Conservation (phyloP, 2,888 invertebrate species). For the Sussaba pulchella region DNA sequence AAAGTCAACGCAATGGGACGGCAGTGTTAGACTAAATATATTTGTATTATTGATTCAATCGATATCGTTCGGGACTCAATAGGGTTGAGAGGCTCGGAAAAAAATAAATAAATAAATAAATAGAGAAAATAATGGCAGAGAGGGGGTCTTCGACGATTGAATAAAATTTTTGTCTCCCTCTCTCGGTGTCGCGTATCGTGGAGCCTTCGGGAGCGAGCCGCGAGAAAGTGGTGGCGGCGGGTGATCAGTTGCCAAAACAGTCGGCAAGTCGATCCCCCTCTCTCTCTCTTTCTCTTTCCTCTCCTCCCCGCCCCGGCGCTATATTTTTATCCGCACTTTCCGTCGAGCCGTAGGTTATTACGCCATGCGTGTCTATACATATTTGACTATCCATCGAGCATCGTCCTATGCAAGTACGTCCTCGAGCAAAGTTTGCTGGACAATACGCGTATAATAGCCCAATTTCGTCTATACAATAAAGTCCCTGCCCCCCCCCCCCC, state of each 20-base stretch:
- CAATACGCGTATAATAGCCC: slow-evolving; percentile 2
- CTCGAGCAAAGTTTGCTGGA: background rate
- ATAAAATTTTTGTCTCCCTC: slow-evolving; percentile 69
- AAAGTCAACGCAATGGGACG: background rate
- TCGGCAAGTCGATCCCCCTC: background rate
- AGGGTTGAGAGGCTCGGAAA: slow-evolving; percentile 3
- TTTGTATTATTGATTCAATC: background rate
- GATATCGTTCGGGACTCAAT: background rate
- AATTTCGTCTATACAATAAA: too few relatives aligned
- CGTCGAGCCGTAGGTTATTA: background rate
- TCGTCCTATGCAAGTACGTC: background rate
- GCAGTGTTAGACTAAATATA: background rate
- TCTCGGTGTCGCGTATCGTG: slow-evolving; percentile 70
- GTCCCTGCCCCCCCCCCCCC: too few relatives aligned
- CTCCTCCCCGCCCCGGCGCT: background rate
- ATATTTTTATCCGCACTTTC: slow-evolving; percentile 15
- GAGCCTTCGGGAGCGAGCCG: slow-evolving; percentile 68
- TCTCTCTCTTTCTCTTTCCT: slow-evolving; percentile 5
- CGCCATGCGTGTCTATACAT: slow-evolving; percentile 2
- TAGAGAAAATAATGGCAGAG: too few relatives aligned
- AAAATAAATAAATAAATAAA: too few relatives aligned
- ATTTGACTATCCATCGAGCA: slow-evolving; percentile 14
- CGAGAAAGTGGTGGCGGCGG: slow-evolving; percentile 37
- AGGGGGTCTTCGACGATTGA: too few relatives aligned
- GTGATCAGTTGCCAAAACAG: background rate